These are phyloP conservation scores for Caenorhabditis uteleia DNA, from an alignment of 2,888 invertebrate genomes.

Conservation along the genomic window DNA sequence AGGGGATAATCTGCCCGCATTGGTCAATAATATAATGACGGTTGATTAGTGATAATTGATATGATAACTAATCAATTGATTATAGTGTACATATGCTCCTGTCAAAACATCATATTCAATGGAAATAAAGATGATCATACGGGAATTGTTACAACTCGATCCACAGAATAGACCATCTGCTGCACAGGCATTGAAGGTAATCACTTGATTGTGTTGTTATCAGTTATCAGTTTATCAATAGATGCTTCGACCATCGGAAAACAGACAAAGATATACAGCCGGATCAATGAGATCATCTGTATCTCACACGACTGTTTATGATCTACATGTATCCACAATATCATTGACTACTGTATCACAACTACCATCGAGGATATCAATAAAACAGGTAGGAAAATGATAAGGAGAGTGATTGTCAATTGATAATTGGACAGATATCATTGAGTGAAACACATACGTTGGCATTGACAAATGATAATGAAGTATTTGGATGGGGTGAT, in stretches of 20 bases:
- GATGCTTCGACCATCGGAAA: slow-evolving; percentile 48
- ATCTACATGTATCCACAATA: slow-evolving; percentile 54
- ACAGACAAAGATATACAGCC: slow-evolving; percentile 21
- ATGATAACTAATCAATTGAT: background rate
- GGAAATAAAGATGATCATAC: slow-evolving; percentile 76
- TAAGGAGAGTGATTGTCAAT: background rate
- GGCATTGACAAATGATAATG: slow-evolving; percentile 75
- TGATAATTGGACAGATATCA: no score
- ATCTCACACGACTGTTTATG: slow-evolving; percentile 60
- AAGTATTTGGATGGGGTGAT: slow-evolving; percentile 79
- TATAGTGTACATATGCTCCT: slow-evolving; percentile 78
- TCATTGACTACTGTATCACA: slow-evolving; percentile 38
- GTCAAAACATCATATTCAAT: slow-evolving; percentile 77
- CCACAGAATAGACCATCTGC: slow-evolving; percentile 77
- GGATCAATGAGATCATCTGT: slow-evolving; percentile 32
- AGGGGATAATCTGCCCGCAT: slow-evolving; percentile 78
- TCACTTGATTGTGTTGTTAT: background rate
- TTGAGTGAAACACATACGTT: slow-evolving; percentile 75
- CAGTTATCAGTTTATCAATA: slow-evolving; percentile 7
- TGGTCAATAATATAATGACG: slow-evolving; percentile 80
- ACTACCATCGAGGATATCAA: slow-evolving; percentile 74
- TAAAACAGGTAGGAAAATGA: slow-evolving; percentile 71
- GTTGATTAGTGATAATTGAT: slow-evolving; percentile 6
- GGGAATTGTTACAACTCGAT: slow-evolving; percentile 77
- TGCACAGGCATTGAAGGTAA: slow-evolving; percentile 47